Conservation (phyloP, 2,113 vertebrate species). For the Perca schrenkii region DNA sequence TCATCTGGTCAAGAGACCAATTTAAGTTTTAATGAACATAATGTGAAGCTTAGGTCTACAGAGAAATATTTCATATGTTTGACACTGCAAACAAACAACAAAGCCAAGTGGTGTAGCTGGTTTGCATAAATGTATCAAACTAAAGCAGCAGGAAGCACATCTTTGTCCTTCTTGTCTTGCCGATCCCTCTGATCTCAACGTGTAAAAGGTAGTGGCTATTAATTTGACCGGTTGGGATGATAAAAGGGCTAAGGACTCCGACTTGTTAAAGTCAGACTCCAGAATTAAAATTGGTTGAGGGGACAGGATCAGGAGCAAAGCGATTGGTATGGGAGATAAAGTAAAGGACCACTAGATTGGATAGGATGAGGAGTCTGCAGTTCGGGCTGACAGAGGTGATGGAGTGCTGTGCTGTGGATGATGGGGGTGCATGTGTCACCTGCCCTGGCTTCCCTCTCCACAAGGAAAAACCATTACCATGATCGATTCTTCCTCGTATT, state of each 20-base stretch:
- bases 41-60: background rate
- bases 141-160: slow-evolving; percentile 16
- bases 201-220: slow-evolving; percentile 56
- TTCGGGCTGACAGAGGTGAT: slow-evolving; percentile 65
- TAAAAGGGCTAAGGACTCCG: slow-evolving; percentile 45
- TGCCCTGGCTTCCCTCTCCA: slow-evolving; percentile 55
- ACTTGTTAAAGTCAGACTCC: slow-evolving; percentile 42
- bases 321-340: slow-evolving; percentile 54
- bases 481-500: slow-evolving; percentile 60
- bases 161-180: slow-evolving; percentile 23
- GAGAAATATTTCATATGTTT: slow-evolving; percentile 11
- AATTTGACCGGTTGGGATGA: slow-evolving; percentile 53
- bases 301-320: slow-evolving; percentile 39
- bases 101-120: background rate
- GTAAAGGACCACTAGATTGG: slow-evolving; percentile 54
- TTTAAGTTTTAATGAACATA: slow-evolving; percentile 34
- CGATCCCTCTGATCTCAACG: slow-evolving; percentile 49
- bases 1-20: slow-evolving; percentile 10
- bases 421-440: slow-evolving; percentile 66
- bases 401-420: slow-evolving; percentile 61
- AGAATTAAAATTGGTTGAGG: slow-evolving; percentile 58
- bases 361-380: slow-evolving; percentile 55
- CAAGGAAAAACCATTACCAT: slow-evolving; percentile 58
- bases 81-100: background rate
- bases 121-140: slow-evolving; percentile 53